Evolutionary conservation across 2,797 vertebrate genomes (phyloP).

Genomic region (Percopsis omiscomaycus): DNA sequence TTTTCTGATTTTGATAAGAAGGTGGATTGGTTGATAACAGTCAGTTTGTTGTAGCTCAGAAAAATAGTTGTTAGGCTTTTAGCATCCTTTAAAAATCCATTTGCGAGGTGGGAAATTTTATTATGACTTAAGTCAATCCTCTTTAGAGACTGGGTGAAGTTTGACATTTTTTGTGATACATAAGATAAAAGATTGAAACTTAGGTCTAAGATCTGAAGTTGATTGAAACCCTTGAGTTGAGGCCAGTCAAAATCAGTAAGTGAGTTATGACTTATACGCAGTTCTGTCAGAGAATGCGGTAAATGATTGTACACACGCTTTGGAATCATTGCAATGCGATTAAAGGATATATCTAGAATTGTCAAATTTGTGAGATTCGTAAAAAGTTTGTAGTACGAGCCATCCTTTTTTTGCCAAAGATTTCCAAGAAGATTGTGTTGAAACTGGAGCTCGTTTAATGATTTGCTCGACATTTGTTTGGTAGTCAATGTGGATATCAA

Average conservation of each 20-base stretch:
- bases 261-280: conserved; percentile 63
- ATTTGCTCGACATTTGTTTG: conserved; percentile 66
- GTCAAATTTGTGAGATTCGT: conserved; percentile 70
- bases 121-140: conserved; percentile 76
- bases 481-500: conserved; percentile 77
- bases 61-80: conserved; percentile 65
- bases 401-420: conserved; percentile 73
- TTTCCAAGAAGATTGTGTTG: conserved; percentile 71
- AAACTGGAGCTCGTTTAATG: conserved; percentile 78
- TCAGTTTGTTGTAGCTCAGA: conserved; percentile 76
- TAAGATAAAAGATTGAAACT: conserved; percentile 69
- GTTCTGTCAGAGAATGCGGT: conserved; percentile 64
- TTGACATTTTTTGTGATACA: conserved; percentile 52
- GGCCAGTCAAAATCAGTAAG: conserved; percentile 73
- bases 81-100: conserved; percentile 55
- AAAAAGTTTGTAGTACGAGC: conserved; percentile 68
- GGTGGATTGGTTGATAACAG: conserved; percentile 70
- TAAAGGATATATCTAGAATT: conserved; percentile 78
- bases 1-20: conserved; percentile 50
- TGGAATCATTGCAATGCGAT: conserved; percentile 66
- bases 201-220: conserved; percentile 73
- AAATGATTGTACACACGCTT: conserved; percentile 56
- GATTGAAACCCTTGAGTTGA: conserved; percentile 55
- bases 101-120: conserved; percentile 67
- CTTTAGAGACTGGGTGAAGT: conserved; percentile 57